phyloP scores from a whole-genome alignment of 1,140 invertebrate genomes.

The Limonius californicus region DNA sequence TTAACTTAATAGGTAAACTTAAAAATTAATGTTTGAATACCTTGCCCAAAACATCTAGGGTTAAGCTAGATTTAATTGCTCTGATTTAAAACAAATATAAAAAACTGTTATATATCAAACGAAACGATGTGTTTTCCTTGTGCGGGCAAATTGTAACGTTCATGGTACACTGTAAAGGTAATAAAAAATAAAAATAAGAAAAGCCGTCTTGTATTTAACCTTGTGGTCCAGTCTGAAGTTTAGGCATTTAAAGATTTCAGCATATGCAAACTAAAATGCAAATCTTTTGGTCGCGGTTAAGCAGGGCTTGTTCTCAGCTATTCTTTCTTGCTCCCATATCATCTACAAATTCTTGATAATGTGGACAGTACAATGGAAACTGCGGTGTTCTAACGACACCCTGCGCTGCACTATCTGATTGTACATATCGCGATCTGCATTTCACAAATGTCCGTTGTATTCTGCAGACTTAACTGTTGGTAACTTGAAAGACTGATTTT shows the following conservation, averaged over 20 bases:
- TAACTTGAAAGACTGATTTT: background rate
- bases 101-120: no score
- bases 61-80: no score
- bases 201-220: no score
- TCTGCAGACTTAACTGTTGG: background rate
- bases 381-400: conserved; percentile 27
- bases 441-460: conserved; percentile 17
- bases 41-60: no score
- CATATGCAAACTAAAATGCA: conserved; percentile 34
- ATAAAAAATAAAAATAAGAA: no score
- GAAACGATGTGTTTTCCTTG: no score
- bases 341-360: conserved; percentile 38
- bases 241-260: background rate
- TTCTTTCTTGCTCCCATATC: conserved; percentile 36
- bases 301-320: conserved; percentile 33
- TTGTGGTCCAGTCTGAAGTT: no score
- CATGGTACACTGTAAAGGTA: no score
- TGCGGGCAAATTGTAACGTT: no score
- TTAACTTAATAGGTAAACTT: no score
- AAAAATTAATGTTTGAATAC: no score
- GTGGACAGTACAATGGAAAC: conserved; percentile 28
- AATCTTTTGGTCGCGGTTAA: conserved; percentile 34
- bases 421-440: conserved; percentile 35
- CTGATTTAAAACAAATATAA: no score
- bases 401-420: conserved; percentile 21